These are phyloP conservation scores for Dreissena rostriformis DNA, from an alignment of 1,140 invertebrate species.

Conservation along the genomic window DNA sequence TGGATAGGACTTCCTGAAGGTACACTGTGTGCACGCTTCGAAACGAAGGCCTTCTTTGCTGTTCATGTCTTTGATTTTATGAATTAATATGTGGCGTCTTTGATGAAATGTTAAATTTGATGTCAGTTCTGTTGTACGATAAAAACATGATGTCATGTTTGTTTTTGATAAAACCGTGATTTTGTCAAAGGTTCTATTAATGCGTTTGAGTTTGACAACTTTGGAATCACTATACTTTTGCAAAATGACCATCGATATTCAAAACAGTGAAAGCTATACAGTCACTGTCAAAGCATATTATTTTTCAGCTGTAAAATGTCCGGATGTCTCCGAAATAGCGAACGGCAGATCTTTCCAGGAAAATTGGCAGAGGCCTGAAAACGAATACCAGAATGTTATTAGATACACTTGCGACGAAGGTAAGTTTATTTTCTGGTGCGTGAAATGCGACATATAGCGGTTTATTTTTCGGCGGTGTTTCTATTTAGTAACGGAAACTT, in stretches of 20 bases:
- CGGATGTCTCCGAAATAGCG: neutral
- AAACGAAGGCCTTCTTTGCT: too few species aligned
- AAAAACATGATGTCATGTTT: neutral
- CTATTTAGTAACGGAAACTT: too few species aligned
- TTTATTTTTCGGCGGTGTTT: too few species aligned
- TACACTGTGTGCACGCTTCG: too few species aligned
- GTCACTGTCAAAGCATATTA: neutral
- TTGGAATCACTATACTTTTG: neutral
- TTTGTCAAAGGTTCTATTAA: neutral
- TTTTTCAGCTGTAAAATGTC: neutral
- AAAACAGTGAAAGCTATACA: too few species aligned
- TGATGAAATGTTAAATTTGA: too few species aligned
- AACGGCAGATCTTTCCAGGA: neutral
- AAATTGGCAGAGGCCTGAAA: neutral
- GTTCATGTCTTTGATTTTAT: too few species aligned
- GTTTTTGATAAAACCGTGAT: neutral
- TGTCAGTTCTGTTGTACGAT: neutral
- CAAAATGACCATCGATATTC: too few species aligned
- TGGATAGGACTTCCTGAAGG: too few species aligned
- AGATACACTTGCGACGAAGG: neutral
- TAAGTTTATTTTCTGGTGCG: too few species aligned
- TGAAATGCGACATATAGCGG: too few species aligned
- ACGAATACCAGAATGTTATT: neutral
- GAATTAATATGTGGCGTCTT: too few species aligned
- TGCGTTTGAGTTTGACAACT: neutral